Base-by-base conservation (phyloP, 2,888 invertebrate species). In the Lysandra bellargus region DNA sequence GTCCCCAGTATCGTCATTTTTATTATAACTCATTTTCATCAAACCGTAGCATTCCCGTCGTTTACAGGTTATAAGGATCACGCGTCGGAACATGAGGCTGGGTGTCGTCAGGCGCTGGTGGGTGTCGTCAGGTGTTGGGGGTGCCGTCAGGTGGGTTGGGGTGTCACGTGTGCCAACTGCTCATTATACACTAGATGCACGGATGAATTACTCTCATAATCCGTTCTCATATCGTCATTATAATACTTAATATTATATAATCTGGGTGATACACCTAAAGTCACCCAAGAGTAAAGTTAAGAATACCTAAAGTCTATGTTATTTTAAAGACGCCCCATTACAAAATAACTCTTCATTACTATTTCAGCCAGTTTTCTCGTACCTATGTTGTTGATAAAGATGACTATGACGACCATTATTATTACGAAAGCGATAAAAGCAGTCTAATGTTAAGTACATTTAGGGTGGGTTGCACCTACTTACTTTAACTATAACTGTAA, bases 171-270 rank as follows among this genome's bases (percentile, higher is more conserved):
- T 69, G 37, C 69, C 33, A 33, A 33, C 69, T 69, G 69, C 33
- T 69, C 69, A 69, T 69, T 69, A 69, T 69, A 69, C 64, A 64
- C 14, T 37, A 69, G 69, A 37, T 69, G 69, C 33, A 33, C 69
- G 69, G 69, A 69, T 69, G 69, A 69, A 69, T 69, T 4, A 69
- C 33, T 69, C 4, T 33, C 14, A 69, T 69, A 69, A 69, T 37
- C 69, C 69, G 14, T 33, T 69, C 33, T 33, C 33, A 14, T 69
- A 69, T 33, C 5, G 33, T 69, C 1, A 69, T 37, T 69, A 37
- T 33, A 64, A 30, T 33, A 64, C 30, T 4, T 64, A 30, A 4
- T 64, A 23, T 12, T 30, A 40, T 5, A 3, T 40, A 5, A 0
- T 5, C 40, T 5, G 5, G 40, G 40, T 40, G 5, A 40, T 5